Conservation (phyloP, 2,797 vertebrate species). For the Pangasius macronema region DNA sequence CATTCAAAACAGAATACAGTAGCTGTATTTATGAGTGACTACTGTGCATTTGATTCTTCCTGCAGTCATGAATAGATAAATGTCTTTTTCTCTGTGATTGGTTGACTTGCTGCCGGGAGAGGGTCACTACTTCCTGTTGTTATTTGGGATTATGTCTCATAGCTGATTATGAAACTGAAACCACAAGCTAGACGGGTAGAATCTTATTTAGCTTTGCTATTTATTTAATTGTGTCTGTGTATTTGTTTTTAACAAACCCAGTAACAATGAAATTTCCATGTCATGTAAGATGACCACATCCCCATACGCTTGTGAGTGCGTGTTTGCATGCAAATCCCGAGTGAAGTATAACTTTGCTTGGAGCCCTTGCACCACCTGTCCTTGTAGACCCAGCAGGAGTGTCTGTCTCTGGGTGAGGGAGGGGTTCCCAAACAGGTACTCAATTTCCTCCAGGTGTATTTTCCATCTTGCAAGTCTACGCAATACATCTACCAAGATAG, state of each 20-base stretch:
- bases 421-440: slow-evolving; percentile 77
- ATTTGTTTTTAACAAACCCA: neutral
- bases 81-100: neutral
- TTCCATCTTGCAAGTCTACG: slow-evolving; percentile 79
- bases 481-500: slow-evolving; percentile 81
- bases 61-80: neutral
- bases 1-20: neutral
- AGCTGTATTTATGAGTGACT: neutral
- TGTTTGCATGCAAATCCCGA: neutral
- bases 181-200: neutral
- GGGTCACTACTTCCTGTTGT: neutral
- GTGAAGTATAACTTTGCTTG: neutral
- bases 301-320: neutral
- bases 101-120: neutral
- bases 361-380: slow-evolving; percentile 64
- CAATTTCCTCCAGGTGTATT: slow-evolving; percentile 82
- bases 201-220: neutral
- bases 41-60: neutral
- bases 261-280: neutral
- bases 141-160: neutral
- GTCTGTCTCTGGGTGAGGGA: slow-evolving; percentile 90
- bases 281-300: neutral
- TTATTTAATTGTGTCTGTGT: neutral
- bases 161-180: neutral
- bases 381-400: slow-evolving; percentile 92